A percentile compares a stretch with the other conserved stretches of the same genome.
phyloP scores from a whole-genome alignment of 2,888 invertebrate genomes.

The Bursaphelenchus okinawaensis region DNA sequence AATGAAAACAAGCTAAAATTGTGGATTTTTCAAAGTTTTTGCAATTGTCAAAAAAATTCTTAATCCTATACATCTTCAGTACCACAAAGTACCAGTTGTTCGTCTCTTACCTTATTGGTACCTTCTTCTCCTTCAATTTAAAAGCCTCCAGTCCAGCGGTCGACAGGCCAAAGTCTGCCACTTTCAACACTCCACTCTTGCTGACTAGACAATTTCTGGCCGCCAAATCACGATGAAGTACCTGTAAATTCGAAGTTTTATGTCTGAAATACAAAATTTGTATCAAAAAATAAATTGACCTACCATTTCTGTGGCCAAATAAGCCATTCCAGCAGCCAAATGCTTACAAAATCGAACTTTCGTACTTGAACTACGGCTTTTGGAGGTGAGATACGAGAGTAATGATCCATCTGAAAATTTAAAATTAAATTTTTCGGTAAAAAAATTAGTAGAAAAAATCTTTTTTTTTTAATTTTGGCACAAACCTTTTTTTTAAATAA shows the following conservation, averaged over 20 bases:
- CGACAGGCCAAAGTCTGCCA: slow-evolving; percentile 17
- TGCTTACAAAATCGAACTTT: background rate
- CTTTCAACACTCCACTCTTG: background rate
- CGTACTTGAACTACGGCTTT: background rate
- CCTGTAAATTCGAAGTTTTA: background rate
- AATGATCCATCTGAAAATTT: background rate
- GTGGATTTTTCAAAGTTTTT: no score
- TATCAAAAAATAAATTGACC: background rate
- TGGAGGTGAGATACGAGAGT: background rate
- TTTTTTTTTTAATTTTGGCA: no score
- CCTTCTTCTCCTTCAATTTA: background rate
- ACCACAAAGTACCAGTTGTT: no score
- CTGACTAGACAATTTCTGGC: slow-evolving; percentile 5
- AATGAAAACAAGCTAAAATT: background rate
- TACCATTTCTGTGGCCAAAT: slow-evolving; percentile 2
- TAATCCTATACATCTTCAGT: no score
- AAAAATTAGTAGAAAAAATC: no score
- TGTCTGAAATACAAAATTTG: background rate
- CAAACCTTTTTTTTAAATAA: no score
- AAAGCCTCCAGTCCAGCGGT: background rate
- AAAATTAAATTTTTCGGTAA: background rate
- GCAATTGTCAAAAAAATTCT: no score
- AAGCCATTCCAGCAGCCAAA: slow-evolving; percentile 5
- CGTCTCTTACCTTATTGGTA: slow-evolving; percentile 7
- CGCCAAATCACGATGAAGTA: slow-evolving; percentile 11